Evolutionary conservation across 2,113 vertebrate species (phyloP).

Genomic region (Ifrita kowaldi): DNA sequence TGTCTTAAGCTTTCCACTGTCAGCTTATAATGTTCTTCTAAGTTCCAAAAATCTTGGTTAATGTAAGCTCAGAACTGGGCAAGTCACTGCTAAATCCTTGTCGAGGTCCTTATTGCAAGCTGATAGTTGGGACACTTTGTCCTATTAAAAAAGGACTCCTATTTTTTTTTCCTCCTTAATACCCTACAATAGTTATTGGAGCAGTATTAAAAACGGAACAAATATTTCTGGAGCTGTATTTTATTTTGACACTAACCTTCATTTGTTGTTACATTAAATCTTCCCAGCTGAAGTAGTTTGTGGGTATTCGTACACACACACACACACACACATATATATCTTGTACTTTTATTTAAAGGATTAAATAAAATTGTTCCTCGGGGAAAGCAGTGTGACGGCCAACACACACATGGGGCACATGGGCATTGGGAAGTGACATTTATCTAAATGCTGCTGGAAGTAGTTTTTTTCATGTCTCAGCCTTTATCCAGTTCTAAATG

Average conservation of each 20-base stretch:
- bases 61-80: not conserved
- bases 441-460: not conserved
- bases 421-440: not conserved
- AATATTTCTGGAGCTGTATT: not conserved
- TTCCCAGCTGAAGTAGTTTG: not conserved
- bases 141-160: not conserved
- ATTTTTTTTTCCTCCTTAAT: not conserved
- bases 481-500: not conserved
- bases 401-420: not conserved
- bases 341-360: not conserved
- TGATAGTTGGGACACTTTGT: not conserved
- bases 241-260: not conserved
- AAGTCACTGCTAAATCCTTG: not conserved
- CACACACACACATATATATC: not conserved
- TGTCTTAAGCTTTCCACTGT: not conserved
- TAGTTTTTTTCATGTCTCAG: not conserved
- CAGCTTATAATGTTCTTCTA: not conserved
- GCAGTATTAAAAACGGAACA: not conserved
- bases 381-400: not conserved
- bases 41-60: not conserved
- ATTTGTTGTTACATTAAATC: not conserved
- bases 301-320: not conserved
- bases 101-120: not conserved
- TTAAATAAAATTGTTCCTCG: not conserved
- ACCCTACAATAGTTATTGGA: not conserved